Percentiles rank a stretch among this genome's conserved stretches.
Evolutionary conservation across 1,140 invertebrate species (phyloP).

Genomic region (Muscidifurax raptorellus): DNA sequence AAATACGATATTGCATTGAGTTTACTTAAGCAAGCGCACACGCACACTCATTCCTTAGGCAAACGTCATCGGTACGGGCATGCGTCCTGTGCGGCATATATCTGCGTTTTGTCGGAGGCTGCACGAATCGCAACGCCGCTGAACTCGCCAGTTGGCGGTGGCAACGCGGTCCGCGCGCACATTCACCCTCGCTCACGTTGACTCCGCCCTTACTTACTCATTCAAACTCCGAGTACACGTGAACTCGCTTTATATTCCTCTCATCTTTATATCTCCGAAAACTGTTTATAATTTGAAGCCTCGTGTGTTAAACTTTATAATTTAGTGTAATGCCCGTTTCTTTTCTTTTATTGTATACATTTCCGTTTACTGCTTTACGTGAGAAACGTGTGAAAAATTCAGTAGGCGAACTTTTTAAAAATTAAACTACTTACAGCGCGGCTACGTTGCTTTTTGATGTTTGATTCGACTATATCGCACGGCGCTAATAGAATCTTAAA

Average conservation of each 20-base stretch:
- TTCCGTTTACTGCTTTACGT: not conserved
- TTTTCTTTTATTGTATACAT: too few species aligned
- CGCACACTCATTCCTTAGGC: not conserved
- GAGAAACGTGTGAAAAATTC: not conserved
- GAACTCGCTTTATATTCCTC: not conserved
- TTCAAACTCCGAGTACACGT: not conserved
- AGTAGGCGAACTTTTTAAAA: not conserved
- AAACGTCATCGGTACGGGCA: not conserved
- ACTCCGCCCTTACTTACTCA: constrained; percentile 7
- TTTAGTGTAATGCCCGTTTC: too few species aligned
- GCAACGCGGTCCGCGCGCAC: not conserved
- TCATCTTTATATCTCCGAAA: too few species aligned
- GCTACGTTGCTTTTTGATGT: not conserved
- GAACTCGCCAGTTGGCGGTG: not conserved
- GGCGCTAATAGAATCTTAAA: not conserved
- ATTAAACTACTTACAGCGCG: not conserved
- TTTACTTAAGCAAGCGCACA: not conserved
- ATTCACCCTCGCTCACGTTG: not conserved
- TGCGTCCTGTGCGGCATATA: constrained; percentile 4
- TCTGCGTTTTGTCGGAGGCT: not conserved
- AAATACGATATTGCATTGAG: not conserved
- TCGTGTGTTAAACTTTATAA: too few species aligned
- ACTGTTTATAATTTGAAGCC: too few species aligned
- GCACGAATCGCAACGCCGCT: not conserved
- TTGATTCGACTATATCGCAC: not conserved